Base-by-base conservation (phyloP, 30 jellyfish, hydroid and myxozoan species). In the Aurelia coerulea region DNA sequence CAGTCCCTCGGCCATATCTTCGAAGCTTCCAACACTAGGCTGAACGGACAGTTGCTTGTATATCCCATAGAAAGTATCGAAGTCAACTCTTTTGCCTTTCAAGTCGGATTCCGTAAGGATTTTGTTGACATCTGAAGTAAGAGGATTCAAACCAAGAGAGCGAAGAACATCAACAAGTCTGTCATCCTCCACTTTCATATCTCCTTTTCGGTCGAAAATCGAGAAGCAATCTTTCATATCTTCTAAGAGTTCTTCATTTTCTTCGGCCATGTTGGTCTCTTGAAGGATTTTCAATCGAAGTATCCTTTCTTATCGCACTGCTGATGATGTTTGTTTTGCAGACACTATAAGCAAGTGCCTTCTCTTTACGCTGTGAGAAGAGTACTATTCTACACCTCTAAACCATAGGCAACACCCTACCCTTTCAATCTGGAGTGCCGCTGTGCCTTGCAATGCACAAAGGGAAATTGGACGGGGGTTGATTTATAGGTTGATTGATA, bases 1-100 rank as follows among this genome's bases (percentile, higher is more conserved):
- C 88, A 94, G 76, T 0, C 97, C 99, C 70, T 94, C 99, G 15
- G 73, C 97, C 97, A 94, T 89, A 64, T 94, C 99, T 65, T 84
- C 99, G 83, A 63, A 87, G 49, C 96, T 79, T 2, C 97, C 99
- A 65, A 83, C 93, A 23, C 91, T 83, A 17, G 96, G 94, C 53
- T 86, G 68, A 59, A 59, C 74, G 18, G 94, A 84, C 42, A 89
- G 33, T 63, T 94, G 99, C 82, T 94, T 95, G 71, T 89, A 94
- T 23, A 94, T 90, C 29, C 95, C 88, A 62, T 89, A 85, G 65
- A 94, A 94, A n/a, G 95, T 79, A 54, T 94, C 99, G 53, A 94
- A 83, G 50, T 83, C 97, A 15, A 94, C 95, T 29, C 99, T 91
- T 74, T 73, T 94, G 62, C 97, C 97, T 33, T 83, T 74, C 51